Base-by-base conservation (phyloP, 1,140 invertebrate genomes). In the Phthorimaea operculella region DNA sequence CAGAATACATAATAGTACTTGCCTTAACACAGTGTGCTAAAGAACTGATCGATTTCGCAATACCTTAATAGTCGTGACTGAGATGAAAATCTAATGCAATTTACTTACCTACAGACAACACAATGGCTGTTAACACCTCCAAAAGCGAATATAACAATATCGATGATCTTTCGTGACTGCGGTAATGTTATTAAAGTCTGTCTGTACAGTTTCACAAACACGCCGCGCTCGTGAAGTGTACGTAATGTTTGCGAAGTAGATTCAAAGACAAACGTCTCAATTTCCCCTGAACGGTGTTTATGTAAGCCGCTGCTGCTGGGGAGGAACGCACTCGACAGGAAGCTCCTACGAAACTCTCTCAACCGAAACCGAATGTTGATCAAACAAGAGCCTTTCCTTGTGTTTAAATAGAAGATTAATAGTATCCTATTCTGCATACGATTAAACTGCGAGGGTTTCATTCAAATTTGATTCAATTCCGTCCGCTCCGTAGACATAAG, bases 241-340 rank as follows among this genome's bases (percentile, higher is more conserved):
- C 36, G 36, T 39, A 39, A 39, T 63, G 58, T 68, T 62, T 62
- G 58, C 54, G 63, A 62, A 57, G 57, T 68, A 50, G 48, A 68
- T 70, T 63, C 62, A 59, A 72, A 75, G 71, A 70, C 67, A 68
- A 72, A 69, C 69, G 69, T 66, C 66, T 74, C 73, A 67, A 67
- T 74, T 58, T 62, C 44, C 44, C 15, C 16, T 47, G 14, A 15
- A 17, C n/a, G 9, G n/a, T 47, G 44, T 47, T 47, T 47, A 47
- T 47, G 14, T 47, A 47, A 17, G 44, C 14, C 12, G 44, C 44
- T 28, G n/a, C n/a, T n/a, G 44, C 4, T 47, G 44, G 11, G 36
- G 36, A n/a, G 36, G n/a, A n/a, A n/a, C n/a, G 36, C 36, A 39
- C 10, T 39, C 36, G 36, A 39, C 36, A 39, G 36, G 36, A 10